A percentile compares a stretch with the other conserved stretches of the same genome.
These are phyloP conservation scores for Kryptopterus vitreolus DNA, from an alignment of 2,797 vertebrate species.

Conservation along the genomic window DNA sequence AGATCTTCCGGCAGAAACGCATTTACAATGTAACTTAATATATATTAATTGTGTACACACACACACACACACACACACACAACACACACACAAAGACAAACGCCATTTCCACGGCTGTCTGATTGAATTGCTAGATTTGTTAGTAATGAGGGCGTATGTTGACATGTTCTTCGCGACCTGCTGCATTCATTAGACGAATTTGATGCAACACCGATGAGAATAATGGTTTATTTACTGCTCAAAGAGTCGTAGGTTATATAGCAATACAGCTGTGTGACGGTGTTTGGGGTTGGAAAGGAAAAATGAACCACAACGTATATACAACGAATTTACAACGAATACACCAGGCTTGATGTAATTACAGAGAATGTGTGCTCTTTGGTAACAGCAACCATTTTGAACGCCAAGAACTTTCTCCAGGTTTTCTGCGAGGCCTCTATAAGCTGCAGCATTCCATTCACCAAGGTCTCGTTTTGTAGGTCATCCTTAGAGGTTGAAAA, in stretches of 20 bases:
- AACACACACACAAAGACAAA: no score
- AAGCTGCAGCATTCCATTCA: not conserved
- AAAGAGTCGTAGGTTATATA: not conserved
- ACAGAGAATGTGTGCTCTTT: not conserved
- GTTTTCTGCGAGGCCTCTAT: not conserved
- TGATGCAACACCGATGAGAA: not conserved
- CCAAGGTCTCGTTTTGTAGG: not conserved
- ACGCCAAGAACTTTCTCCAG: not conserved
- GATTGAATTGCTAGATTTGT: not conserved
- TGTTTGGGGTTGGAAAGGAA: not conserved
- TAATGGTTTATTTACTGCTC: not conserved
- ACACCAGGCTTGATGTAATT: not conserved
- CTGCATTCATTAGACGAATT: not conserved
- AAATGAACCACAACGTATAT: no score
- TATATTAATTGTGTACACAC: not conserved
- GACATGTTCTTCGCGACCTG: not conserved
- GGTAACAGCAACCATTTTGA: not conserved
- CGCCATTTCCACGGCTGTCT: not conserved
- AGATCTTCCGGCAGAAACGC: not conserved
- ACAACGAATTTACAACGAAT: not conserved
- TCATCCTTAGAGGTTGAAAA: slow-evolving; percentile 21
- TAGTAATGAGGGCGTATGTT: not conserved
- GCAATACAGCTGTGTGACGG: no score
- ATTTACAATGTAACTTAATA: not conserved
- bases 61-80: no score